These are phyloP conservation scores for Notospermus geniculatus DNA, from an alignment of 1,140 invertebrate species.

Conservation along the genomic window DNA sequence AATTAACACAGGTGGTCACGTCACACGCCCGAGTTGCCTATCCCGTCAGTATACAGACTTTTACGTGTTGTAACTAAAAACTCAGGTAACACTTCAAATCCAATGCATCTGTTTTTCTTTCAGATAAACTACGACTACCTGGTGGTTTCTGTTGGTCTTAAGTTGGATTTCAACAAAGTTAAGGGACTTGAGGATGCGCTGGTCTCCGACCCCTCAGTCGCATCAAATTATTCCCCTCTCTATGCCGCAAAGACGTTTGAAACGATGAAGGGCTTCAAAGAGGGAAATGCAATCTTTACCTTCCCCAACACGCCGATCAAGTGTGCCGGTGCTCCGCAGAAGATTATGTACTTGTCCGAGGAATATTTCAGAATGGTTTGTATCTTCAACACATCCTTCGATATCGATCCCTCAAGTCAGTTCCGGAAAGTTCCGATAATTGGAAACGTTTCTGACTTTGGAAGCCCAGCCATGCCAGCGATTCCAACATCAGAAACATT, in stretches of 20 bases:
- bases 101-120: constrained; percentile 13
- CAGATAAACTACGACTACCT: constrained; percentile 53
- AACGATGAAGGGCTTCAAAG: constrained; percentile 68
- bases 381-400: too few relatives aligned
- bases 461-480: too few relatives aligned
- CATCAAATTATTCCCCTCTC: constrained; percentile 82
- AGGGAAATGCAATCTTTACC: constrained; percentile 88
- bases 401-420: too few relatives aligned
- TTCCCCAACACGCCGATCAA: constrained; percentile 89
- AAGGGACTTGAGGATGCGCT: constrained; percentile 81
- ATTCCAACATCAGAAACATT: too few relatives aligned
- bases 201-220: constrained; percentile 67
- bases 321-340: constrained; percentile 97
- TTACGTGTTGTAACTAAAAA: too few relatives aligned
- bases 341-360: constrained; percentile 90
- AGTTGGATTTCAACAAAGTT: constrained; percentile 80
- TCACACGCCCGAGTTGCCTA: too few relatives aligned
- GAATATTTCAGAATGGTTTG: constrained; percentile 77
- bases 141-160: constrained; percentile 74
- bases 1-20: too few relatives aligned
- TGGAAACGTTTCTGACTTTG: too few relatives aligned
- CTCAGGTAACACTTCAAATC: too few relatives aligned
- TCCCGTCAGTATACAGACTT: too few relatives aligned
- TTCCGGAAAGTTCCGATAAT: too few relatives aligned
- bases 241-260: constrained; percentile 79